phyloP scores from a whole-genome alignment of 1,140 invertebrate genomes.

The Trichonephila clavipes region DNA sequence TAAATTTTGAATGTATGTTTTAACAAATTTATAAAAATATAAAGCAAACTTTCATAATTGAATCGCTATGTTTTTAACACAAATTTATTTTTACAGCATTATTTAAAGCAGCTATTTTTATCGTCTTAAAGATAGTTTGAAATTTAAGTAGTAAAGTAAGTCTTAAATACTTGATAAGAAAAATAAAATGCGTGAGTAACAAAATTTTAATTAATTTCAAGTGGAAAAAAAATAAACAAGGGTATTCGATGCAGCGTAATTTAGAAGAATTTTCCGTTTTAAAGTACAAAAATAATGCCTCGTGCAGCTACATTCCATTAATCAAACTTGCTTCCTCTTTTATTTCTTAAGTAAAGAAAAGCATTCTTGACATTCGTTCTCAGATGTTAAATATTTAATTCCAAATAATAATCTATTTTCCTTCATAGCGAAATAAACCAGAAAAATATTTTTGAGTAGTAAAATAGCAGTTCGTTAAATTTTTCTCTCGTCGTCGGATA shows the following conservation, averaged over 20 bases:
- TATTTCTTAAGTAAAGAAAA: background rate
- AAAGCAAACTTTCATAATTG: too few relatives aligned
- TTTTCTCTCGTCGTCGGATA: background rate
- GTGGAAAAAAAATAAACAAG: background rate
- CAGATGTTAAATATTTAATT: background rate
- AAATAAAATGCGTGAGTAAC: background rate
- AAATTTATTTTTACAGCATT: too few relatives aligned
- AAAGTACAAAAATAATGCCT: background rate
- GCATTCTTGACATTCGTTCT: background rate
- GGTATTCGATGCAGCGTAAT: background rate
- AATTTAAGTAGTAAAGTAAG: background rate
- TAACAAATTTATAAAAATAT: too few relatives aligned
- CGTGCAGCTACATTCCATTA: background rate
- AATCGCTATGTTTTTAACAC: too few relatives aligned
- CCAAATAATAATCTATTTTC: background rate
- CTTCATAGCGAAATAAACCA: background rate
- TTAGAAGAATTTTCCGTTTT: background rate
- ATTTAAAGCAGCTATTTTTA: too few relatives aligned
- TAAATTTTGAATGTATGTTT: too few relatives aligned
- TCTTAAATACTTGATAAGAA: background rate
- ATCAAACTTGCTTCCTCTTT: background rate
- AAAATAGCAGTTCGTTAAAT: background rate
- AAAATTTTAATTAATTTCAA: conserved; percentile 6
- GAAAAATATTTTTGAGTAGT: background rate
- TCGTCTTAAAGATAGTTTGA: too few relatives aligned